phyloP scores from a whole-genome alignment of 2,113 vertebrate species.

The Trichomycterus rosablanca region DNA sequence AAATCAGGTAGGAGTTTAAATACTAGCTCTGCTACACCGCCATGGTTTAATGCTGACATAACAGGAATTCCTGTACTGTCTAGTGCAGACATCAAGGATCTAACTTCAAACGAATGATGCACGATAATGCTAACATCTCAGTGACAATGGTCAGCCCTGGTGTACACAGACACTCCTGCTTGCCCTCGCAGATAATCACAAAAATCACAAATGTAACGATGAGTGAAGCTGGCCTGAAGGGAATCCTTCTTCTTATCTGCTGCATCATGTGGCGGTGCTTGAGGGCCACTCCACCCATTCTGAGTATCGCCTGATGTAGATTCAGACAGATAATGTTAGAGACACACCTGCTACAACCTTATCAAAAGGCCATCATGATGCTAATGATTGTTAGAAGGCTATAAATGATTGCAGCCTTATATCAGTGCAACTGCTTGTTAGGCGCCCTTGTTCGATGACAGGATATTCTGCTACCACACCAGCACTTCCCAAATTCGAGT shows the following conservation, averaged over 20 bases:
- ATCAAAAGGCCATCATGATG: too few relatives aligned
- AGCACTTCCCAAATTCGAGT: too few relatives aligned
- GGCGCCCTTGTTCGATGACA: too few relatives aligned
- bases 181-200: slow-evolving; percentile 21
- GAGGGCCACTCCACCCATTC: slow-evolving; percentile 8
- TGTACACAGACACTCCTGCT: slow-evolving; percentile 8
- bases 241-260: slow-evolving; percentile 17
- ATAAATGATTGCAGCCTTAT: too few relatives aligned
- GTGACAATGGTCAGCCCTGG: slow-evolving; percentile 8
- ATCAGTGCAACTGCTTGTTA: too few relatives aligned
- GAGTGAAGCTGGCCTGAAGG: slow-evolving; percentile 8
- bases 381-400: too few relatives aligned
- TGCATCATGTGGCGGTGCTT: slow-evolving; percentile 18
- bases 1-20: too few relatives aligned
- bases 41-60: slow-evolving; percentile 8
- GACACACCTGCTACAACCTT: too few relatives aligned
- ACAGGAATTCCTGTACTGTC: not conserved
- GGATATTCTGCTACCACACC: too few relatives aligned
- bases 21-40: too few relatives aligned
- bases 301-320: slow-evolving; percentile 16
- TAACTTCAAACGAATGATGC: slow-evolving; percentile 2
- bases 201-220: slow-evolving; percentile 19
- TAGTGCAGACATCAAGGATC: not conserved
- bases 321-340: slow-evolving; percentile 9
- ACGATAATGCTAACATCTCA: slow-evolving; percentile 8